Evolutionary conservation across 2,797 vertebrate species (phyloP), one percentile per base, ranked within the genome.

Genomic region (Notolepis coatsorum): DNA sequence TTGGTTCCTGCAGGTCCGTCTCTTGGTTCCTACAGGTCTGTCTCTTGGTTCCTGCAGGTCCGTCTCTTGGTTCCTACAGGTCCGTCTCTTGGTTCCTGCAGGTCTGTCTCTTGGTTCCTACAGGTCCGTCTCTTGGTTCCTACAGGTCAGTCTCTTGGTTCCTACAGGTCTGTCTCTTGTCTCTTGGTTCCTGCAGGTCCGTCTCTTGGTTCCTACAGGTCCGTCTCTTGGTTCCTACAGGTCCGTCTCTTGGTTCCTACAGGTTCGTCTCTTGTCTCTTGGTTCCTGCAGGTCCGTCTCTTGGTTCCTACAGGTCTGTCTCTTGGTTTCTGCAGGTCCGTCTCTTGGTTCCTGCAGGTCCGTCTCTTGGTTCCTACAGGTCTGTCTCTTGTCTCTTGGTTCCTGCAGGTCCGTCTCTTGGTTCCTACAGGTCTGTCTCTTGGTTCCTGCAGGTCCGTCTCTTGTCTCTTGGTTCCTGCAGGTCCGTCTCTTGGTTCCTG

Each of bases 381-480:
- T 61, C 2, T 77, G 83, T 74, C 71, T 84, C 71, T 77, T 66
- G 31, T n/a, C n/a, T n/a, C n/a, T n/a, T n/a, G n/a, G n/a, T n/a
- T n/a, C n/a, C n/a, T n/a, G n/a, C n/a, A n/a, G n/a, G n/a, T n/a
- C n/a, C n/a, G n/a, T n/a, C n/a, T n/a, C n/a, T n/a, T n/a, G 5
- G 30, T 35, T 84, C 75, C 70, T 77, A 30, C 65, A 43, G 52
- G 49, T 61, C 2, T 77, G 83, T 74, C 71, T 84, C 71, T 77
- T 66, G 31, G 61, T 64, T n/a, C n/a, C n/a, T n/a, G n/a, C n/a
- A n/a, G n/a, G n/a, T n/a, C n/a, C n/a, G n/a, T n/a, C n/a, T n/a
- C n/a, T n/a, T n/a, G n/a, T n/a, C n/a, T n/a, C n/a, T n/a, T n/a
- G 5, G 30, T 35, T 84, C 75, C 70, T 77, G 27, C 65, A 43